phyloP scores from a whole-genome alignment of 2,797 vertebrate species.

The Platalea minor region DNA sequence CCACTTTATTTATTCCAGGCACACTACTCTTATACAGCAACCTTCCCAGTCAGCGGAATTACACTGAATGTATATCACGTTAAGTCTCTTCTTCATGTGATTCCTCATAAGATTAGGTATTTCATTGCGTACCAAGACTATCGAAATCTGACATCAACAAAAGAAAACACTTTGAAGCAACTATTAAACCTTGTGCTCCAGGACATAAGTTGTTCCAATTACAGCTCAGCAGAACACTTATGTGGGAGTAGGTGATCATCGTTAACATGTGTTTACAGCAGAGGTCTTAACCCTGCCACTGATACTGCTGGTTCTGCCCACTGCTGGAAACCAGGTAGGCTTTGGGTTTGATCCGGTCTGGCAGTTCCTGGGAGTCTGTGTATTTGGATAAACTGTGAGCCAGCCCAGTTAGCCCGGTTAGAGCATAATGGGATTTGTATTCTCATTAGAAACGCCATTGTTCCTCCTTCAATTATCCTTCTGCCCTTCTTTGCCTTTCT shows the following conservation, averaged over 20 bases:
- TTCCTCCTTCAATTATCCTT: neutral
- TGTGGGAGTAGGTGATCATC: neutral
- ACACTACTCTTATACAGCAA: accelerated
- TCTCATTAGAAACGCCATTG: neutral
- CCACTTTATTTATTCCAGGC: neutral
- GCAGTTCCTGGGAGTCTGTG: neutral
- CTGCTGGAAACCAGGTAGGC: neutral
- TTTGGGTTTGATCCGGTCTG: neutral
- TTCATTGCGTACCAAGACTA: neutral
- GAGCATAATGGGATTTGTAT: neutral
- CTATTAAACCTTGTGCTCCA: neutral
- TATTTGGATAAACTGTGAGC: neutral
- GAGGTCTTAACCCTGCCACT: neutral
- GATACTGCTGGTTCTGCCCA: neutral
- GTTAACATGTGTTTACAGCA: neutral
- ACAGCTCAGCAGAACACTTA: neutral
- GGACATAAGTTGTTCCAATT: neutral
- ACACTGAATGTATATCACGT: neutral
- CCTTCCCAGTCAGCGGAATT: neutral
- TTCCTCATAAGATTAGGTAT: neutral
- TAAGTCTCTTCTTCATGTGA: neutral
- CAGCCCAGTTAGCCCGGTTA: neutral
- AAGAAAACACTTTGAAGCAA: neutral
- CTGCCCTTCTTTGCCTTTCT: neutral
- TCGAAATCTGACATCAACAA: neutral